Evolutionary conservation across 2,113 vertebrate species (phyloP).

Genomic region (Cygnus buccinator): DNA sequence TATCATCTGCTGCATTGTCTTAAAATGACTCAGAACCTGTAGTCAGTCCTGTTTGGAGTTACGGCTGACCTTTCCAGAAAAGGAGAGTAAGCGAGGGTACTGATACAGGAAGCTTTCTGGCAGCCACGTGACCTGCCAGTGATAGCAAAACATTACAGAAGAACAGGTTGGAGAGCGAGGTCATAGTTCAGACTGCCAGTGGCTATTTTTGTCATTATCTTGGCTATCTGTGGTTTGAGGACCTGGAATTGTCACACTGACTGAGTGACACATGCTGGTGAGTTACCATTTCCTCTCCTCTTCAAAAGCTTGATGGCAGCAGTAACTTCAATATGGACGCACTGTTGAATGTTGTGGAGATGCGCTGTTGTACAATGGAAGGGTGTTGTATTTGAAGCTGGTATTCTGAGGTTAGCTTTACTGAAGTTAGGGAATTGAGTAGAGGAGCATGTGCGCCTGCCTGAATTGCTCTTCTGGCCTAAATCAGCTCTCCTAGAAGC

Average conservation of each 20-base stretch:
- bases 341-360: background rate
- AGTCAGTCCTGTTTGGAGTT: background rate
- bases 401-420: background rate
- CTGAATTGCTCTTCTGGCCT: background rate
- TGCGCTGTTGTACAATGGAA: background rate
- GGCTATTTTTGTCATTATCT: constrained; percentile 13
- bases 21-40: background rate
- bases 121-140: background rate
- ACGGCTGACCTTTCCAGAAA: constrained; percentile 34
- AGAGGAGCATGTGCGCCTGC: background rate
- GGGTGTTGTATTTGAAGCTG: background rate
- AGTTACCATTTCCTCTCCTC: background rate
- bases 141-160: constrained; percentile 20
- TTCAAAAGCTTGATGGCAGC: background rate
- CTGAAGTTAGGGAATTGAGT: background rate
- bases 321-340: background rate
- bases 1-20: background rate
- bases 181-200: background rate
- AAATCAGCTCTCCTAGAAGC: background rate
- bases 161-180: constrained; percentile 2
- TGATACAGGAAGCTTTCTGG: constrained; percentile 11
- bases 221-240: background rate
- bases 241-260: background rate
- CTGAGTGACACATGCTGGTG: background rate
- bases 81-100: background rate